phyloP scores from a whole-genome alignment of 1,140 invertebrate species.

The Saccostrea echinata region DNA sequence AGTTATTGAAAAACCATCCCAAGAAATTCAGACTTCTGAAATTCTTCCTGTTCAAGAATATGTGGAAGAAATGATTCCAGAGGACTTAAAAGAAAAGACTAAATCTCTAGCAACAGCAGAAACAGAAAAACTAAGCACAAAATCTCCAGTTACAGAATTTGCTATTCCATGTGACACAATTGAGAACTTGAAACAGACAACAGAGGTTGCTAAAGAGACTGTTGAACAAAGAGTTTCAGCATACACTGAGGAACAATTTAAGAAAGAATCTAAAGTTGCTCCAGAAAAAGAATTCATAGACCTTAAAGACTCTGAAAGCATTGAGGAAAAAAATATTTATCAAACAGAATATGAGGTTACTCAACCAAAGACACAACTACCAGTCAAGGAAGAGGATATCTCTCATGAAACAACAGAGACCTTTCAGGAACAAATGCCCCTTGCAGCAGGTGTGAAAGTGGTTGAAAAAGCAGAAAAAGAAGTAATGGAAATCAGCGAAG shows the following conservation, averaged over 20 bases:
- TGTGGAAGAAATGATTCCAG: not conserved
- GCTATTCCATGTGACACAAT: not conserved
- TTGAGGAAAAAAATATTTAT: not conserved
- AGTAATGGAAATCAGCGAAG: not conserved
- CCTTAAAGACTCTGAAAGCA: conserved; percentile 5
- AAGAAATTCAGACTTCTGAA: not conserved
- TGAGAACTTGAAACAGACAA: not conserved
- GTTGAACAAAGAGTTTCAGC: not conserved
- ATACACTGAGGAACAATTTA: not conserved
- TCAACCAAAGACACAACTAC: not conserved
- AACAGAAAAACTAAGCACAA: not conserved
- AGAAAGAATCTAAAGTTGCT: not conserved
- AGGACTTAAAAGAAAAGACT: not conserved
- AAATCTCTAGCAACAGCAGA: not conserved
- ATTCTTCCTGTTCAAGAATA: not conserved
- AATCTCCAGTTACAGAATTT: not conserved
- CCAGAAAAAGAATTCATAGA: not conserved
- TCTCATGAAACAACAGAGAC: not conserved
- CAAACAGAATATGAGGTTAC: not conserved
- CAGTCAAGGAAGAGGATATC: not conserved
- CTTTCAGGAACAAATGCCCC: not conserved
- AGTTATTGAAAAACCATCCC: not conserved
- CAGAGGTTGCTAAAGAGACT: not conserved
- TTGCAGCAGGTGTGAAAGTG: not conserved
- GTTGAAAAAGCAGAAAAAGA: not conserved